Conservation (phyloP, 2,888 invertebrate species). For the Sabatieria punctata region DNA sequence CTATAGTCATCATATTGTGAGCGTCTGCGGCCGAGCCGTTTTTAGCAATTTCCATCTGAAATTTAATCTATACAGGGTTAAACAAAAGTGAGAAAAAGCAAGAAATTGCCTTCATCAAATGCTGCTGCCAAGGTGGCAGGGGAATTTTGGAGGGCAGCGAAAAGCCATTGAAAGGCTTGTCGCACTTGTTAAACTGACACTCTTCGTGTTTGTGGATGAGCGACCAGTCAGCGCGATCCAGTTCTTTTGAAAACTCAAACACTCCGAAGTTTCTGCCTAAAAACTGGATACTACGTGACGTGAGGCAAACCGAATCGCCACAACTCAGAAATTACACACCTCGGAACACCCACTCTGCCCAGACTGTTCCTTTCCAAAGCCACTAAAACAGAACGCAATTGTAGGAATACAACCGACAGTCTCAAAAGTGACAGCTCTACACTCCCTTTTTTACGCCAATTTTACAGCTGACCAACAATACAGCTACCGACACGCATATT, state of each 20-base stretch:
- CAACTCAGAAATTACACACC: neutral
- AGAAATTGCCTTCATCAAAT: neutral
- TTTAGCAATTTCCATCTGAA: no score
- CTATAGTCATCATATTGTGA: neutral
- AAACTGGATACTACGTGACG: no score
- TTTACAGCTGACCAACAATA: no score
- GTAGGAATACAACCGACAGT: no score
- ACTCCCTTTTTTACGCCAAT: no score
- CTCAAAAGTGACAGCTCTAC: no score
- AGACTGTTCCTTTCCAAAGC: conserved; percentile 4
- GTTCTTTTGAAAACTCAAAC: conserved; percentile 4
- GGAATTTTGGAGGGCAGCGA: conserved; percentile 3
- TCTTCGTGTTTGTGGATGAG: conserved; percentile 9
- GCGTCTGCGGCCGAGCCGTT: neutral
- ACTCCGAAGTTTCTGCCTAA: conserved; percentile 8
- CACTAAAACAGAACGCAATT: no score
- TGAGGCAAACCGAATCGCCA: no score
- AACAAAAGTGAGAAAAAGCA: neutral
- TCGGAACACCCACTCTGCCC: conserved; percentile 5
- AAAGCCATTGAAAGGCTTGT: neutral
- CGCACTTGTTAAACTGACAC: neutral
- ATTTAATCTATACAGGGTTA: no score
- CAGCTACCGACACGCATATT: no score
- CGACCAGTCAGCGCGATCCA: conserved; percentile 11
- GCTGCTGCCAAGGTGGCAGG: conserved; percentile 6